Evolutionary conservation across 2,797 vertebrate species (phyloP), one percentile per base, ranked within the genome.

Genomic region (Rousettus madagascariensis): DNA sequence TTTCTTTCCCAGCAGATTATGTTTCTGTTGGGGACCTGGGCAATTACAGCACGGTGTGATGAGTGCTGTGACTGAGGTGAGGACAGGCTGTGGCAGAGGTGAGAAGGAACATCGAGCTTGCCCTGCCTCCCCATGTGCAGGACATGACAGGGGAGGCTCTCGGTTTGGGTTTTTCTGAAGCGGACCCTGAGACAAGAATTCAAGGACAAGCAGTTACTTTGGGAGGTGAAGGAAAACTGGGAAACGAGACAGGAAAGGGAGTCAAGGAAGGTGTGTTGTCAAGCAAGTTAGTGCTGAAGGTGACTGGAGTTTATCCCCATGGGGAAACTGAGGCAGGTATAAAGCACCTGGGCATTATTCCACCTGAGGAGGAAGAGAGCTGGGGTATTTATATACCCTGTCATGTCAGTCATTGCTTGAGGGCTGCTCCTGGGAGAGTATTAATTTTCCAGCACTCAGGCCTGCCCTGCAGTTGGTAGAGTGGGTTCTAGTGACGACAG

Each of bases 1-100:
- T 77, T 94, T 94, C 38, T 90, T 94, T 86, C 41, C 30, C 63
- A 72, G 92, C 7, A 38, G 94, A 82, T 74, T 68, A 24, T 65
- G 66, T 88, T 88, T 91, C 83, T 0, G 2, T n/a, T n/a, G 55
- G 61, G 57, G 33, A n/a, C 28, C 61, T 57, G 66, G 80, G 26
- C 55, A 51, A 36, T 91, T 75, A 28, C 0, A 65, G 43, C 28
- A 9, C 12, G 30, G 3, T 2, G 1, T 69, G 53, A n/a, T 16
- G 36, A 55, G 36, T 55, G 82, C 84, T 83, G 57, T 90, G 80
- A 86, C 24, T 8, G 1, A 51, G 51, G 57, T 57, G 91, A 49
- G 66, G 86, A 95, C 28, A 38, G 15, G 6, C 16, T 55, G 59
- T 66, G 28, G 33, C 19, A 24, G 77, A 71, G 43, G 33, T 24